These are phyloP conservation scores for Arenaria interpres DNA, from an alignment of 2,113 vertebrate species.

Conservation along the genomic window DNA sequence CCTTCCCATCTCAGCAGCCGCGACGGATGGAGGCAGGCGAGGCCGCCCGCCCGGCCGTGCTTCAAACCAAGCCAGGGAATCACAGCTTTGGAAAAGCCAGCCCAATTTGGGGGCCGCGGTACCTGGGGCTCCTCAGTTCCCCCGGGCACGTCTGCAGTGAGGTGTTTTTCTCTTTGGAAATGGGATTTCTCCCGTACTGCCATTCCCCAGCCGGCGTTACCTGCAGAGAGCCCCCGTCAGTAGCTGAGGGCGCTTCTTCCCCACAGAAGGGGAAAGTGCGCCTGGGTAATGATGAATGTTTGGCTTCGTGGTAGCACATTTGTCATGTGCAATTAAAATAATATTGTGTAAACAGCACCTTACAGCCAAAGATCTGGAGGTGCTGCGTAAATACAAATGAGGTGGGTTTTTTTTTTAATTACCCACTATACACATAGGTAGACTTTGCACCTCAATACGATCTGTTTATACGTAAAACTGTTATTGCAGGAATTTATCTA, in stretches of 20 bases:
- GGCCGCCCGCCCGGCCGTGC: constrained; percentile 58
- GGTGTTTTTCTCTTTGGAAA: background rate
- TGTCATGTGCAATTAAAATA: constrained; percentile 36
- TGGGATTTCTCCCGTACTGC: background rate
- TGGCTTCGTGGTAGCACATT: background rate
- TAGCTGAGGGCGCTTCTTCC: background rate
- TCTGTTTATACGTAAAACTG: background rate
- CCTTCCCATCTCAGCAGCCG: constrained; percentile 64
- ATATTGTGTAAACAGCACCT: constrained; percentile 12
- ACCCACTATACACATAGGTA: background rate
- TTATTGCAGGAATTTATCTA: background rate
- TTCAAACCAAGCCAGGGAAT: constrained; percentile 65
- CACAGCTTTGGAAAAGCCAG: constrained; percentile 29
- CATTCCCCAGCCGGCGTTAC: background rate
- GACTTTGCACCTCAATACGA: background rate
- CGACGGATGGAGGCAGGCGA: constrained; percentile 59
- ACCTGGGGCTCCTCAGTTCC: background rate
- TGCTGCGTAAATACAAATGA: background rate
- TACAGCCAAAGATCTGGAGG: background rate
- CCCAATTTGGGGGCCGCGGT: background rate
- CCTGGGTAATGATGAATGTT: background rate
- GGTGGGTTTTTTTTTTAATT: background rate
- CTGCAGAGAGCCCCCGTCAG: background rate
- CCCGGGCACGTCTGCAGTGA: background rate
- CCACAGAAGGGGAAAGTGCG: background rate